Evolutionary conservation across 1,140 invertebrate species (phyloP).

Genomic region (Zaprionus davidi): DNA sequence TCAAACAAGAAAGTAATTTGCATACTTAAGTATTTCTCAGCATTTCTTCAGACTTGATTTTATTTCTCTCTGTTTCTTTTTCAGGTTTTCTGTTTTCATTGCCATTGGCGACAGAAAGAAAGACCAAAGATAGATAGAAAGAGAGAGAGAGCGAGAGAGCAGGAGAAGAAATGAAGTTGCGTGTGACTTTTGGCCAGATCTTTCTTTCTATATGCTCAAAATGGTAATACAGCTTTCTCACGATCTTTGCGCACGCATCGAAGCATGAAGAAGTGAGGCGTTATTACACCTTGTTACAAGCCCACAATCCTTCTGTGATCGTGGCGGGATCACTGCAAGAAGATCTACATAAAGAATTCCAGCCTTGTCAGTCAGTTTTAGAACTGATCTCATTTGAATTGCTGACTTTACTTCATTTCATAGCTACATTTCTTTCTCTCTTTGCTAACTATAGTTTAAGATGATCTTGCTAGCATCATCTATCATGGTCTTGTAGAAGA

Average conservation of each 20-base stretch:
- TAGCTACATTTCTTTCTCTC: too few relatives aligned
- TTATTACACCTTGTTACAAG: conserved; percentile 13
- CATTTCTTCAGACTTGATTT: conserved; percentile 1
- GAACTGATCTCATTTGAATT: too few relatives aligned
- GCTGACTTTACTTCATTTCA: too few relatives aligned
- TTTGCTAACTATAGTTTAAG: too few relatives aligned
- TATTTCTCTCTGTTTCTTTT: conserved; percentile 15
- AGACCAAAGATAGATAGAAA: background rate
- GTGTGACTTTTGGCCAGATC: conserved; percentile 40
- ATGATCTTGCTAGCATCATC: too few relatives aligned
- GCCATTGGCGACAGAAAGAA: conserved; percentile 20
- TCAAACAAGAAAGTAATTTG: conserved; percentile 41
- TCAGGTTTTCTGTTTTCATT: conserved; percentile 23
- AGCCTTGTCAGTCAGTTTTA: too few relatives aligned
- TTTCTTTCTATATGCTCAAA: conserved; percentile 21
- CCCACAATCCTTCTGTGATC: background rate
- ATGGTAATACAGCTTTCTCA: conserved; percentile 40
- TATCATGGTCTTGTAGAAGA: too few relatives aligned
- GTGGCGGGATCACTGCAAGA: background rate
- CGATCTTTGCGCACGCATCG: conserved; percentile 26
- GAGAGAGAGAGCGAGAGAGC: background rate
- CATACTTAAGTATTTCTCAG: conserved; percentile 26
- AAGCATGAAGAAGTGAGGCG: conserved; percentile 1
- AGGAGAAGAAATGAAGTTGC: conserved; percentile 29
- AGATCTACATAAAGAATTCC: background rate